Conservation (phyloP, 1,140 invertebrate genomes). For the Hypsibius dujardini region DNA sequence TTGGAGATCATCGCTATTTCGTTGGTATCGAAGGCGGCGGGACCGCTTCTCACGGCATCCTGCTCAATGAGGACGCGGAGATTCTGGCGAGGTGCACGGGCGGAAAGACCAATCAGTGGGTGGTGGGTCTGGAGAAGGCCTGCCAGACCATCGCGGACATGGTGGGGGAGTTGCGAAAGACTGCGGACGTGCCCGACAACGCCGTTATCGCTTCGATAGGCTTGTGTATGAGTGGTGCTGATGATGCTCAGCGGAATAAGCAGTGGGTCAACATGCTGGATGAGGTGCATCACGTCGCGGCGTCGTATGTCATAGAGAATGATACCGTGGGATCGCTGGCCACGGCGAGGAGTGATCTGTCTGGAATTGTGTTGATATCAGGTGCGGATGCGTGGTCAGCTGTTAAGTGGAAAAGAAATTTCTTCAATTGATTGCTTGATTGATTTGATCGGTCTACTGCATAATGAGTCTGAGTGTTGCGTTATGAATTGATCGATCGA, state of each 20-base stretch:
- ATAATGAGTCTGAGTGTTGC: background rate
- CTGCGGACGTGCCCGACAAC: background rate
- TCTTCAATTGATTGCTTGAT: background rate
- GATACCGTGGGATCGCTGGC: conserved; percentile 8
- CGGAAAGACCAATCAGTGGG: conserved; percentile 2
- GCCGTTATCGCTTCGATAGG: background rate
- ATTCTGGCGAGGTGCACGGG: background rate
- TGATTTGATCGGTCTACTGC: background rate
- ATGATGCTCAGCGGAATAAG: background rate
- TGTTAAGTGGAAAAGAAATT: background rate
- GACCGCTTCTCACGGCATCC: background rate
- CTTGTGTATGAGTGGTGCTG: background rate
- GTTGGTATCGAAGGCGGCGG: conserved; percentile 13
- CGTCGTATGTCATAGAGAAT: background rate
- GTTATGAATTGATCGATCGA: background rate
- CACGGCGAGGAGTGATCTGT: background rate
- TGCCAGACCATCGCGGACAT: conserved; percentile 12
- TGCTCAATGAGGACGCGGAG: conserved; percentile 5
- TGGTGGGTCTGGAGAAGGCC: conserved; percentile 6
- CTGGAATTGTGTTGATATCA: conserved; percentile 12
- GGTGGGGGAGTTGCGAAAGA: background rate
- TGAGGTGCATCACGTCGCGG: background rate
- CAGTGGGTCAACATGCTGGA: background rate
- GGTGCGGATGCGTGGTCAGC: background rate
- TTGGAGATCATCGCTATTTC: conserved; percentile 5